Base-by-base conservation (phyloP, 2,797 vertebrate species). In the Liasis olivaceus region DNA sequence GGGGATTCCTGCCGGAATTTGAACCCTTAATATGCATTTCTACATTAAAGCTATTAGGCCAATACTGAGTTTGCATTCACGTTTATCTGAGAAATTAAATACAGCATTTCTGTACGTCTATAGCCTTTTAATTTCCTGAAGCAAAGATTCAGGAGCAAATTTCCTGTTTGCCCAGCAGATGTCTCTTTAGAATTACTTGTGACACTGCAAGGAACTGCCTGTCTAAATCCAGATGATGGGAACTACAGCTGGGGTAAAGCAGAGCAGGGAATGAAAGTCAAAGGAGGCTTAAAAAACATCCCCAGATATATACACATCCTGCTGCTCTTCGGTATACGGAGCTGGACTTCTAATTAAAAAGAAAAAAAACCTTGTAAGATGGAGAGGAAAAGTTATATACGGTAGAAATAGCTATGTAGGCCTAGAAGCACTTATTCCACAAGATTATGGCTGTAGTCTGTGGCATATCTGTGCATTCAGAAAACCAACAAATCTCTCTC, bases 111-210 rank as follows among this genome's bases (percentile, higher is more conserved):
- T 85, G 87, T 91, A 47, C 88, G 2, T 47, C 85, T 51, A 14
- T 66, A 13, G 6, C n/a, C 36, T 31, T 58, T 51, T 87, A 36
- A 81, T 90, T 36, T 93, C 94, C 86, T 56, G 56, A 91, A 63
- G 17, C 66, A 95, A 95, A 93, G 63, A 36, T 8, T 12, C 77
- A 81, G 22, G 36, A 81, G 77, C 9, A 47, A 51, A 3, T 95
- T 94, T 88, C 42, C 14, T 6, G 47, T 42, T 89, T 92, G 28
- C 93, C 36, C 93, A 22, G 2, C 24, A 92, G 59, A 58, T 94
- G 92, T 6, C 69, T 36, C 88, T 91, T 93, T 1, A 2, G 91
- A 90, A 84, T 58, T 88, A 87, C 54, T 94, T 31, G n/a, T 24
- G 22, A 47, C 13, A 22, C 7, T 77, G 28, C 26, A 15, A 72